Base-by-base conservation (phyloP, 2,113 vertebrate genomes). In the Nicator chloris region DNA sequence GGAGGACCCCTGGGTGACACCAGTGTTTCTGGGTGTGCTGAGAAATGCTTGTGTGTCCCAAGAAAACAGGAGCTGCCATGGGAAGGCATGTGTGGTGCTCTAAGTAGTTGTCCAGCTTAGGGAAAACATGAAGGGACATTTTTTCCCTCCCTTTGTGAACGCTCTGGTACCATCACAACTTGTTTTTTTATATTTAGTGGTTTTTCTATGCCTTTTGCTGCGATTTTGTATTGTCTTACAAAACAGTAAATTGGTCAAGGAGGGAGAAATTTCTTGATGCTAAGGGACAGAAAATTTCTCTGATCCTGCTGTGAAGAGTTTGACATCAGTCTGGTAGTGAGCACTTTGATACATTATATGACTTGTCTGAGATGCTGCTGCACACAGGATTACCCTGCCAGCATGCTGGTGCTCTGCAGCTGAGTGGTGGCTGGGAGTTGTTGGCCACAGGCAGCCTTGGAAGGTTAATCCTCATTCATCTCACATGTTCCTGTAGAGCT, bases 81-180 rank as follows among this genome's bases (percentile, higher is more conserved):
- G 56, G 68, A 13, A 37, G 30, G 49, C 5, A 2, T 0, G 2
- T 12, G 1, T 4, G 15, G 26, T 8, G 42, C 11, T 28, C 11
- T 18, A 10, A 50, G 71, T 26, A 9, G 6, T 3, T 30, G 33
- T 9, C 33, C 16, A 51, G 39, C 5, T 3, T 4, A 20, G 15
- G 60, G 40, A 60, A 23, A 31, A 56, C 0, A 3, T 0, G 6
- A 64, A 68, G 21, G 22, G 31, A 9, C 7, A 0, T 11, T 33
- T 71, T 69, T 65, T 51, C 23, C 60, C 11, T 35, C 18, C 21
- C 3, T 47, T 33, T 6, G 9, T 42, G 18, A 76, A 26, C 0
- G 0, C 27, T 65, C 13, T 83, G 44, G 19, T 56, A 39, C 16
- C 8, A 44, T 69, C 49, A 27, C 51, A 76, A 37, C 23, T 42